Percentiles rank a stretch among this genome's conserved stretches.
These are phyloP conservation scores for Saccostrea echinata DNA, from an alignment of 1,140 invertebrate species.

Conservation along the genomic window DNA sequence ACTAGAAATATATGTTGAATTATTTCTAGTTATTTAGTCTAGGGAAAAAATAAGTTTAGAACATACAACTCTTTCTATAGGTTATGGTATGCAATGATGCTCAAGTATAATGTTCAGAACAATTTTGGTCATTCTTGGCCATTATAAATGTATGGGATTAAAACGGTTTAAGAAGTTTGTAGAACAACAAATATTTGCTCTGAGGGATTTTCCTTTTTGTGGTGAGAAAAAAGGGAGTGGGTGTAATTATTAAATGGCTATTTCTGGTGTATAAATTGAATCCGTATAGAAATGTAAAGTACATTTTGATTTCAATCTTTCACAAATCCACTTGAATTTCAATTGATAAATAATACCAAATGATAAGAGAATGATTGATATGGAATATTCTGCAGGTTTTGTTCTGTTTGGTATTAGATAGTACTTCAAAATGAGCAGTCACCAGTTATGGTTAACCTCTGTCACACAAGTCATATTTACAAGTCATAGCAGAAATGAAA, in stretches of 20 bases:
- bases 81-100: neutral
- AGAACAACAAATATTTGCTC: neutral
- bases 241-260: neutral
- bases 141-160: conserved; percentile 3
- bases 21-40: no score
- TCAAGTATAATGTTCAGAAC: neutral
- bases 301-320: neutral
- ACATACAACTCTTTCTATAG: neutral
- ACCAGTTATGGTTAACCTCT: neutral
- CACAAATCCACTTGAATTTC: neutral
- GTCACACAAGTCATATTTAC: conserved; percentile 24
- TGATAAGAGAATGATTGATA: conserved; percentile 26
- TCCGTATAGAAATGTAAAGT: neutral
- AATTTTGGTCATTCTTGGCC: neutral
- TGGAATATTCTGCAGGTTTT: neutral
- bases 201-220: neutral
- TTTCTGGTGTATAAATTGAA: neutral
- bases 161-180: neutral
- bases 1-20: no score
- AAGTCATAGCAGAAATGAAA: conserved; percentile 26
- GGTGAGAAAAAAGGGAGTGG: neutral
- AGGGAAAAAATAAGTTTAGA: no score
- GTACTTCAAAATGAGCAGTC: conserved; percentile 23
- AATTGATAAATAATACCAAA: neutral
- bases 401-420: neutral